These are phyloP conservation scores for Odontamblyopus rebecca DNA, from an alignment of 2,797 vertebrate genomes.

Conservation along the genomic window DNA sequence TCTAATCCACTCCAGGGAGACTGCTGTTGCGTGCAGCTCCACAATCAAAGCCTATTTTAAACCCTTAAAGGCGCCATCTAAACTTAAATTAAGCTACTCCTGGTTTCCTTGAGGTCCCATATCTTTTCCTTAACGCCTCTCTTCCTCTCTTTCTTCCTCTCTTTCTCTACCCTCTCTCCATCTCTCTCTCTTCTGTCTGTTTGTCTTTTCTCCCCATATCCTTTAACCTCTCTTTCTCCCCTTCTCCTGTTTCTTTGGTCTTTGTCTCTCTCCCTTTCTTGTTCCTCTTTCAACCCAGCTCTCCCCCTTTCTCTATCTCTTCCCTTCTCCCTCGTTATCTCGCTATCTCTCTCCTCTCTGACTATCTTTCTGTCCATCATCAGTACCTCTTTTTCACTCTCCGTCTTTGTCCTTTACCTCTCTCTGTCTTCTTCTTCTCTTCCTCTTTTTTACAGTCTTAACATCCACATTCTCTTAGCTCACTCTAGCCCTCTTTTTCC, in stretches of 20 bases:
- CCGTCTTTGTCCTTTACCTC: no score
- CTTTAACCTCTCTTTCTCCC: neutral
- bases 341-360: neutral
- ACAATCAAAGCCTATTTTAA: slow-evolving; percentile 60
- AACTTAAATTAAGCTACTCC: slow-evolving; percentile 50
- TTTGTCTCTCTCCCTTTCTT: neutral
- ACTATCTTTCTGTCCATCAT: neutral
- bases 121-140: slow-evolving; percentile 27
- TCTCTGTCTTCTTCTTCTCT: neutral
- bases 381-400: neutral
- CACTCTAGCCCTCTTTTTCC: slow-evolving; percentile 12
- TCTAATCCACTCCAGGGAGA: slow-evolving; percentile 50
- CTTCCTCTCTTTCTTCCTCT: neutral
- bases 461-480: slow-evolving; percentile 11
- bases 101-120: slow-evolving; percentile 43
- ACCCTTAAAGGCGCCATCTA: slow-evolving; percentile 55
- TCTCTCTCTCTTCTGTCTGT: neutral
- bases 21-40: slow-evolving; percentile 37
- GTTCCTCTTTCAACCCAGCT: neutral
- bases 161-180: neutral
- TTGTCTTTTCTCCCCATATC: neutral
- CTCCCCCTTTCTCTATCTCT: neutral
- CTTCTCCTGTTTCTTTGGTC: neutral
- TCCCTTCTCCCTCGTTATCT: neutral
- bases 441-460: slow-evolving; percentile 21